Conservation (phyloP, 2,797 vertebrate genomes). For the Melopsittacus undulatus region DNA sequence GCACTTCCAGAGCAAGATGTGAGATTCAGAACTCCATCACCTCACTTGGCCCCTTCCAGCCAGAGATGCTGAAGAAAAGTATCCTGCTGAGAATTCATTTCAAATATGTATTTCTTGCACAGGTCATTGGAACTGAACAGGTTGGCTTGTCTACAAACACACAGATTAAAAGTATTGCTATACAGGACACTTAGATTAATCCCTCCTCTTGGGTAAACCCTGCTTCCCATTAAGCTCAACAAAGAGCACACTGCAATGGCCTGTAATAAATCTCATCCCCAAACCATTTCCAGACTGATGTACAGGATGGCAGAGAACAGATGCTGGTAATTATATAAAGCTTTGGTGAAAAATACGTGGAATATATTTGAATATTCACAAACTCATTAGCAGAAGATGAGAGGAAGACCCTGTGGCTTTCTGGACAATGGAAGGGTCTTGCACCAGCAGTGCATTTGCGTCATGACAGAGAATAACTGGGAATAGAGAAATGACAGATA, state of each 20-base stretch:
- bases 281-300: neutral
- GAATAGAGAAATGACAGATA: neutral
- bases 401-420: neutral
- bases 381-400: neutral
- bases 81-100: slow-evolving; percentile 21
- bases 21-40: slow-evolving; percentile 13
- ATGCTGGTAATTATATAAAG: neutral
- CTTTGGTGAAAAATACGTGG: neutral
- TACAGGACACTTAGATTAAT: slow-evolving; percentile 26
- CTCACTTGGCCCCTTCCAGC: slow-evolving; percentile 5
- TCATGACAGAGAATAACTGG: neutral
- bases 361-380: neutral
- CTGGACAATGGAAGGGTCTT: neutral
- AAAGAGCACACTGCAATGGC: neutral
- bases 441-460: neutral
- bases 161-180: slow-evolving; percentile 26
- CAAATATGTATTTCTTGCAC: slow-evolving; percentile 3
- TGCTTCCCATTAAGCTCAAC: slow-evolving; percentile 26
- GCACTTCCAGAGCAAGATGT: slow-evolving; percentile 6
- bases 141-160: slow-evolving; percentile 38
- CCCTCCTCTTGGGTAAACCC: neutral
- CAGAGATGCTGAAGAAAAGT: slow-evolving; percentile 30
- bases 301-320: neutral
- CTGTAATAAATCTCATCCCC: neutral
- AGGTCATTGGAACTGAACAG: neutral